phyloP scores from a whole-genome alignment of 2,113 vertebrate genomes.

The Sus scrofa region DNA sequence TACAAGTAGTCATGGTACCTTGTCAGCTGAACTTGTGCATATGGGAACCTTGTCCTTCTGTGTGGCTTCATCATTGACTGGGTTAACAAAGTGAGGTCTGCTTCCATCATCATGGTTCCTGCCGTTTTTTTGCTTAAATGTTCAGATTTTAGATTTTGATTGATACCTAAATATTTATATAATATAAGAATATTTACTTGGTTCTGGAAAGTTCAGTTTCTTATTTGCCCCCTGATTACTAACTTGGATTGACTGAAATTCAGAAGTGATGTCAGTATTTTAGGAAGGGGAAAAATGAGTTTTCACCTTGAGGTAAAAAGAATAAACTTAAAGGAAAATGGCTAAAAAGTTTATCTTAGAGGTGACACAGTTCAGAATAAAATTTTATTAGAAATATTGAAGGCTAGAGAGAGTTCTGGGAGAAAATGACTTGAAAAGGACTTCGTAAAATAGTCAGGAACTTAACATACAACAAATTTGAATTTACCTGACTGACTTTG shows the following conservation, averaged over 20 bases:
- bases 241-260: conserved; percentile 41
- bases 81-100: not conserved
- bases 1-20: not conserved
- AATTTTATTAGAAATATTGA: conserved; percentile 46
- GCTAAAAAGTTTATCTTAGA: not conserved
- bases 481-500: conserved; percentile 42
- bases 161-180: not conserved
- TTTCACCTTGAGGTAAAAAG: conserved; percentile 35
- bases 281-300: conserved; percentile 39
- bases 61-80: not conserved
- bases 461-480: not conserved
- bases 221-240: conserved; percentile 1
- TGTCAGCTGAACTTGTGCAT: not conserved
- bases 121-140: not conserved
- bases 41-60: not conserved
- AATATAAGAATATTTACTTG: conserved; percentile 25
- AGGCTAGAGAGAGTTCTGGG: not conserved
- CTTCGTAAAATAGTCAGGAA: conserved; percentile 58
- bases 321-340: conserved; percentile 53
- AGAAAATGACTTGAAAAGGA: conserved; percentile 26
- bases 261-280: not conserved
- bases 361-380: conserved; percentile 37
- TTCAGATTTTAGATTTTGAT: conserved; percentile 53
- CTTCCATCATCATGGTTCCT: not conserved
- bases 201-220: conserved; percentile 55